Conservation (phyloP, 2,888 invertebrate species). For the Chydorus sphaericus region DNA sequence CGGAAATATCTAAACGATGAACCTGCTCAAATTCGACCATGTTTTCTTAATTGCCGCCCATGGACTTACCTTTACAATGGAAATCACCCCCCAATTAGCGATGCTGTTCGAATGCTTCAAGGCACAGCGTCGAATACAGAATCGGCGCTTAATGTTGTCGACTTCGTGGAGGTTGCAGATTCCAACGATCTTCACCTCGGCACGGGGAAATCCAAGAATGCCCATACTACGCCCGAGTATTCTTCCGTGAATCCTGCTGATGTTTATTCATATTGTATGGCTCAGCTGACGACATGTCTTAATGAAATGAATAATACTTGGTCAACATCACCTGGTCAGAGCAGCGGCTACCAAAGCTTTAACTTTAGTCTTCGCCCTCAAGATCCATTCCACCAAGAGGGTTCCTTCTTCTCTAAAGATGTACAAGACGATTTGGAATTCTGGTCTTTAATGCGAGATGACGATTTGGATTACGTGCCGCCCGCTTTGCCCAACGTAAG, state of each 20-base stretch:
- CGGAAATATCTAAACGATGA: slow-evolving; percentile 62
- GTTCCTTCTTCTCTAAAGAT: slow-evolving; percentile 2
- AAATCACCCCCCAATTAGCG: slow-evolving; percentile 29
- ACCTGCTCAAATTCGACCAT: slow-evolving; percentile 54
- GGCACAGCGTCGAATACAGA: slow-evolving; percentile 8
- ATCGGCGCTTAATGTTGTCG: no score
- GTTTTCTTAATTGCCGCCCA: slow-evolving; percentile 52
- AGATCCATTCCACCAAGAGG: slow-evolving; percentile 2
- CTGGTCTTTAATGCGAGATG: slow-evolving; percentile 15
- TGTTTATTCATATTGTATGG: slow-evolving; percentile 9
- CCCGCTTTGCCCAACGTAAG: background rate
- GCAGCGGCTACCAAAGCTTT: slow-evolving; percentile 62
- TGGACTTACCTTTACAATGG: slow-evolving; percentile 74
- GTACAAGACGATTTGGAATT: slow-evolving; percentile 14
- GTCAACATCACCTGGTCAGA: slow-evolving; percentile 50
- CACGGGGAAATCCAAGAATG: background rate
- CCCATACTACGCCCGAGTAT: background rate
- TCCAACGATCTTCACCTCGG: background rate
- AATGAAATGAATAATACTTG: slow-evolving; percentile 36
- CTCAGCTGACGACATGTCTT: slow-evolving; percentile 17
- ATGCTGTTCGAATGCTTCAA: background rate
- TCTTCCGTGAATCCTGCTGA: background rate
- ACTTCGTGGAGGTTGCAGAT: background rate
- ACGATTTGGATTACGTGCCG: slow-evolving; percentile 2
- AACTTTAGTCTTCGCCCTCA: slow-evolving; percentile 24